Base-by-base conservation (phyloP, 1,140 invertebrate genomes). In the Papilio xuthus region DNA sequence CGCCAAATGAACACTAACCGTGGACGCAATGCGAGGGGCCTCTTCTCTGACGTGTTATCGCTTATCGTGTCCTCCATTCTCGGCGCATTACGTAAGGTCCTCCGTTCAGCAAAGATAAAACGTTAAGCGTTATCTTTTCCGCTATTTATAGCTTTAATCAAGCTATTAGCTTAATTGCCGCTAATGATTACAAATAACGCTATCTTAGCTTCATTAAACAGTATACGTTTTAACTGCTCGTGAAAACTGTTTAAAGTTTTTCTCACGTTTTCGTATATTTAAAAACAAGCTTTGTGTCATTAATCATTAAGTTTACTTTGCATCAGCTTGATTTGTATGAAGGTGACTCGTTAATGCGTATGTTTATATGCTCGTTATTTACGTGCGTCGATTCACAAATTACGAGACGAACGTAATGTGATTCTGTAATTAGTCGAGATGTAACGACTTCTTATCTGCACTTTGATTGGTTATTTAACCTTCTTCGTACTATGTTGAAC, bases 121-220 rank as follows among this genome's bases (percentile, higher is more conserved):
- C 70, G 70, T n/a, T 41, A 71, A 71, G n/a, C 20, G 70, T 71
- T 71, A 71, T 71, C 37, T 42, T 8, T 23, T n/a, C n/a, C 3
- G 70, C 70, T 71, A 44, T 71, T 44, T 71, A 71, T 71, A 42
- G 9, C 41, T 42, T 72, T 72, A 72, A 72, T 72, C 41, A 37
- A 71, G 70, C 70, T 72, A 72, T 72, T 72, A 72, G 42, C 70
- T 72, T 72, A 72, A 72, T 72, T 72, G 70, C 70, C 42, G 20
- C 41, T 72, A 72, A 72, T 72, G 70, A 72, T 23, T 72, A 42
- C 70, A 72, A 63, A 72, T 32, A 42, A 41, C 69, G 69, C n/a
- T 70, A 42, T 70, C 69, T 20, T 70, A 6, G 32, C 15, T 41
- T 42, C 23, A 32, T 70, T 42, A 70, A 32, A 70, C 69, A 70